phyloP scores from a whole-genome alignment of 2,113 vertebrate genomes.

The Pollachius pollachius region DNA sequence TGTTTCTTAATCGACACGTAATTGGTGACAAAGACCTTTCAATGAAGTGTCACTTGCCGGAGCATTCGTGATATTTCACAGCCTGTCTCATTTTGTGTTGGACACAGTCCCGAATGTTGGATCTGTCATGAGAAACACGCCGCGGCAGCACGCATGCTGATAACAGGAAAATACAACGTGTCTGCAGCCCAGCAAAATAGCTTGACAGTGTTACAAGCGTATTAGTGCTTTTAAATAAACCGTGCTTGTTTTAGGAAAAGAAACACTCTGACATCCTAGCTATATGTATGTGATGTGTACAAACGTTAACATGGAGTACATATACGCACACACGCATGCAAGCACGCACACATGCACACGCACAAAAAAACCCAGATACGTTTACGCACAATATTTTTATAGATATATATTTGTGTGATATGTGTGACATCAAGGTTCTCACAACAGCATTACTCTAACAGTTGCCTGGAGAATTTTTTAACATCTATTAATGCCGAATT shows the following conservation, averaged over 20 bases:
- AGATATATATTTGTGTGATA: not conserved
- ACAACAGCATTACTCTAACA: slow-evolving; percentile 59
- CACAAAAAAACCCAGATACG: not conserved
- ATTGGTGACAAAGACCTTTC: slow-evolving; percentile 98
- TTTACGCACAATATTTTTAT: not conserved
- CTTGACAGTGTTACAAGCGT: too few relatives aligned
- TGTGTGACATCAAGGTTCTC: slow-evolving; percentile 64
- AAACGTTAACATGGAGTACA: too few relatives aligned
- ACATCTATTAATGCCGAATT: slow-evolving; percentile 97
- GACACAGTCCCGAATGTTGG: slow-evolving; percentile 66
- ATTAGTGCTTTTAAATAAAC: too few relatives aligned
- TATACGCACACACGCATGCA: too few relatives aligned
- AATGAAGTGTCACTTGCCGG: slow-evolving; percentile 86
- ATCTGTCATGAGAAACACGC: slow-evolving; percentile 52
- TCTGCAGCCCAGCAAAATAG: too few relatives aligned
- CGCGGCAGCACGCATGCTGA: too few relatives aligned
- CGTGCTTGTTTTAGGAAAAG: too few relatives aligned
- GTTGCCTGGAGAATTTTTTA: slow-evolving; percentile 82
- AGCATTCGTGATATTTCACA: slow-evolving; percentile 80
- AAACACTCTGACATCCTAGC: too few relatives aligned
- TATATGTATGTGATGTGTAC: too few relatives aligned
- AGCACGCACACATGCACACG: too few relatives aligned
- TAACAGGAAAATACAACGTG: too few relatives aligned
- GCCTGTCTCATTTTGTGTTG: slow-evolving; percentile 76
- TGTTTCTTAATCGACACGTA: slow-evolving; percentile 98